These are phyloP conservation scores for Liparis tanakae DNA, from an alignment of 2,797 vertebrate genomes.

Conservation along the genomic window DNA sequence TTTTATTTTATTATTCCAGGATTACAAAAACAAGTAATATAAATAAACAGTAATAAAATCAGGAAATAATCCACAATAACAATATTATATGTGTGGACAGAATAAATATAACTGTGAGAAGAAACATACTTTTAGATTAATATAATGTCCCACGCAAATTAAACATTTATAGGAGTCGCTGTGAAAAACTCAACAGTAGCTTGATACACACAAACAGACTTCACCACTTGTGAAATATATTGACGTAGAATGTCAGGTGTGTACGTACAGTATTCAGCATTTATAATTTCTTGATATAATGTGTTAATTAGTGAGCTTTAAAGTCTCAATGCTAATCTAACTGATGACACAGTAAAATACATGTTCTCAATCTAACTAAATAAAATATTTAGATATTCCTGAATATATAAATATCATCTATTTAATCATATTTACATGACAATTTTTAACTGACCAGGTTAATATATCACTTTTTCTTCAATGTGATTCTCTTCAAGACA, in stretches of 20 bases:
- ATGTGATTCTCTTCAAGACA: constrained; percentile 53
- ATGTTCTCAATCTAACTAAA: no score
- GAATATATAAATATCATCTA: background rate
- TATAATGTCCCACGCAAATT: background rate
- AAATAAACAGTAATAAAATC: no score
- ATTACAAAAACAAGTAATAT: no score
- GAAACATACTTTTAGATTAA: background rate
- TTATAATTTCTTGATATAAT: no score
- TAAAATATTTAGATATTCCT: background rate
- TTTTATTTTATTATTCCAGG: no score
- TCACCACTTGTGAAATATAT: background rate
- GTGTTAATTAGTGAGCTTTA: no score
- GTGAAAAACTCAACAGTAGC: background rate
- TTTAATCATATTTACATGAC: background rate
- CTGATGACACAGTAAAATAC: no score
- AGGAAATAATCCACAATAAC: no score
- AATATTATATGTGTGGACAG: no score
- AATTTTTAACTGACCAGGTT: background rate
- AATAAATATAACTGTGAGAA: background rate
- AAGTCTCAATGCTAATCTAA: no score
- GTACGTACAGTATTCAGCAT: background rate
- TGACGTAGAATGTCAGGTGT: background rate
- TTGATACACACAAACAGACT: background rate
- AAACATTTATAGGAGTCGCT: background rate
- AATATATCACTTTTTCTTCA: constrained; percentile 8